phyloP scores from a whole-genome alignment of 1,140 invertebrate species.

The Apis laboriosa region DNA sequence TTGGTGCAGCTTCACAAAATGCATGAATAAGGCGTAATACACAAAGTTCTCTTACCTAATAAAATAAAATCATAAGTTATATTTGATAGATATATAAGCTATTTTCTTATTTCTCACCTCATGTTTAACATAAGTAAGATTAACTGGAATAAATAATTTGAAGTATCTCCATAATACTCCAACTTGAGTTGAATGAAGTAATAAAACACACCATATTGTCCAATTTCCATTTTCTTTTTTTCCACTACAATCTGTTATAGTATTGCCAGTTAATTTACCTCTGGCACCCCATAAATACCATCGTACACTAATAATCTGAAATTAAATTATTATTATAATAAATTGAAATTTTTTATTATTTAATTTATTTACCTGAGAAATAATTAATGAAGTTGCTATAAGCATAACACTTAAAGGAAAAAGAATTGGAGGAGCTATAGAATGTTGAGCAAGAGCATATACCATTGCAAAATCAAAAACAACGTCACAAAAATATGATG shows the following conservation, averaged over 20 bases:
- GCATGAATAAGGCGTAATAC: constrained; percentile 92
- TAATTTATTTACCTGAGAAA: constrained; percentile 84
- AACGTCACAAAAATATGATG: constrained; percentile 95
- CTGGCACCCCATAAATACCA: constrained; percentile 80
- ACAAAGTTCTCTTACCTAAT: constrained; percentile 84
- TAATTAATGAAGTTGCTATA: constrained; percentile 86
- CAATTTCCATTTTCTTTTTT: constrained; percentile 73
- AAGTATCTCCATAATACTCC: constrained; percentile 95
- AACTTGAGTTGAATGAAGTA: constrained; percentile 88
- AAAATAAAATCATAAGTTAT: background rate
- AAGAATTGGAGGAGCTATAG: constrained; percentile 82
- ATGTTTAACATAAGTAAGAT: constrained; percentile 90
- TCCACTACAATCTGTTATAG: constrained; percentile 58
- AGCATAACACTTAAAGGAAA: constrained; percentile 85
- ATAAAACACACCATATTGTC: constrained; percentile 81
- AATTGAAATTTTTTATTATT: constrained; percentile 7
- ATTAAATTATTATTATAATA: constrained; percentile 17
- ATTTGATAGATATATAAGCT: background rate
- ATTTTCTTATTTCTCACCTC: constrained; percentile 83
- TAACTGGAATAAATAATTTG: constrained; percentile 92
- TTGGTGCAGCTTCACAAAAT: constrained; percentile 92
- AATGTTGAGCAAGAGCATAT: constrained; percentile 88
- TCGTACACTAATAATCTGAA: constrained; percentile 76
- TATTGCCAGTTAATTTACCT: constrained; percentile 71
- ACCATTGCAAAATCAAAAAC: constrained; percentile 93